A percentile compares a stretch with the other conserved stretches of the same genome.
Evolutionary conservation across 2,113 vertebrate species (phyloP).

Genomic region (Ginglymostoma cirratum): DNA sequence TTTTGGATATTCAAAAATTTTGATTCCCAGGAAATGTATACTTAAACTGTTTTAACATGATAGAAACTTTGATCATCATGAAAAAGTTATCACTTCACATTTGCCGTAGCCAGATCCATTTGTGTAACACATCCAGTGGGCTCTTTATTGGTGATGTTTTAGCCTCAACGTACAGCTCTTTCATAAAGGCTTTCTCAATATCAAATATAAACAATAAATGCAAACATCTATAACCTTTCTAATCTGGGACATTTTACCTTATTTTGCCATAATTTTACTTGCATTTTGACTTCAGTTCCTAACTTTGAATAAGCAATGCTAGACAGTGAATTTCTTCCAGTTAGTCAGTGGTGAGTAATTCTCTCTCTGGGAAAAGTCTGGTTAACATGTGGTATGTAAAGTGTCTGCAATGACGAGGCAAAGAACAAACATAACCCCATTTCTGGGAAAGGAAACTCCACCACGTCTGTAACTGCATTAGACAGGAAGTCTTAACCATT

Average conservation of each 20-base stretch:
- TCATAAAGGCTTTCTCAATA: too few species aligned
- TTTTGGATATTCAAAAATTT: background rate
- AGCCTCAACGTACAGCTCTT: background rate
- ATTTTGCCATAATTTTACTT: background rate
- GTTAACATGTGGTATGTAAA: conserved; percentile 18
- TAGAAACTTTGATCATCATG: background rate
- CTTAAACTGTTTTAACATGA: background rate
- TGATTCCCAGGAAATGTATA: background rate
- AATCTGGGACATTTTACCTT: background rate
- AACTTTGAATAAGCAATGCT: background rate
- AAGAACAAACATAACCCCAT: background rate
- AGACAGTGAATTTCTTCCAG: background rate
- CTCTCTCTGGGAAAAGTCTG: conserved; percentile 27
- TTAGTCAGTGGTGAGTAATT: background rate
- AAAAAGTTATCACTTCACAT: background rate
- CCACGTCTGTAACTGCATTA: background rate
- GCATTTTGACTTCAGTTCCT: background rate
- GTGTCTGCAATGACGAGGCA: background rate
- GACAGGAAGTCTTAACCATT: conserved; percentile 2
- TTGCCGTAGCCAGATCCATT: background rate
- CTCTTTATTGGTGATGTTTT: background rate
- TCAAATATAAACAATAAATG: background rate
- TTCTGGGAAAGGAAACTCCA: conserved; percentile 34
- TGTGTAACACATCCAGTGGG: too few species aligned
- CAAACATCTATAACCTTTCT: background rate